Evolutionary conservation across 1,140 invertebrate species (phyloP).

Genomic region (Harlomillsia oculata): DNA sequence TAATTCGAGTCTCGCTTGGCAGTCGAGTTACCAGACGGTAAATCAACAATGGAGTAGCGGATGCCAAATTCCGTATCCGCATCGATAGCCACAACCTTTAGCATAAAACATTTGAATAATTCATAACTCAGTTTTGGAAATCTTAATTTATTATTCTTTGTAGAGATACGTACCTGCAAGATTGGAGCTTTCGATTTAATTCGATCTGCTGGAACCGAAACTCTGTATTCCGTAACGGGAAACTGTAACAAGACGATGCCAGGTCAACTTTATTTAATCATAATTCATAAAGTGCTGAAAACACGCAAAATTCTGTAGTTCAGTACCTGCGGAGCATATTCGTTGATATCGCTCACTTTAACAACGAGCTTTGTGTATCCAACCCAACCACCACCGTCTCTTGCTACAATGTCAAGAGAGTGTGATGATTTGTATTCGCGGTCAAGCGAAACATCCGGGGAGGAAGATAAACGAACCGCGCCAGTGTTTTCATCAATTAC

Average conservation of each 20-base stretch:
- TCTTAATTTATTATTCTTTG: not conserved
- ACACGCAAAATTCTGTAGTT: not conserved
- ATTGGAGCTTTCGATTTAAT: slow-evolving; percentile 31
- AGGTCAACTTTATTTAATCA: slow-evolving; percentile 3
- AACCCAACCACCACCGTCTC: slow-evolving; percentile 33
- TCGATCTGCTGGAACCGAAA: slow-evolving; percentile 29
- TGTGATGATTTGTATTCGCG: slow-evolving; percentile 29
- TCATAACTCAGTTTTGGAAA: not conserved
- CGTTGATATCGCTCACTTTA: slow-evolving; percentile 24
- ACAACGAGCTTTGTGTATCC: slow-evolving; percentile 34
- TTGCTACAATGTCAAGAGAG: slow-evolving; percentile 28
- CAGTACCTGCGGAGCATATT: slow-evolving; percentile 13
- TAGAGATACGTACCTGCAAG: slow-evolving; percentile 23
- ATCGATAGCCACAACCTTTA: slow-evolving; percentile 30
- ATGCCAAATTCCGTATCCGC: slow-evolving; percentile 34
- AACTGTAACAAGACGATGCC: slow-evolving; percentile 10
- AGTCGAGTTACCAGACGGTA: slow-evolving; percentile 17
- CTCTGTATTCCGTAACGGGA: slow-evolving; percentile 30
- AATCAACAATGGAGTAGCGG: slow-evolving; percentile 33
- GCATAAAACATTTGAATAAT: not conserved
- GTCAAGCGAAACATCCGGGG: slow-evolving; percentile 26
- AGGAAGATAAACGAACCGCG: slow-evolving; percentile 35
- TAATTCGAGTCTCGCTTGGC: slow-evolving; percentile 29
- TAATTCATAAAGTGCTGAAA: not conserved
- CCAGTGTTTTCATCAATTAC: slow-evolving; percentile 59